Evolutionary conservation across 2,888 invertebrate genomes (phyloP), one percentile per base, ranked within the genome.

Genomic region (Macropis europaea): DNA sequence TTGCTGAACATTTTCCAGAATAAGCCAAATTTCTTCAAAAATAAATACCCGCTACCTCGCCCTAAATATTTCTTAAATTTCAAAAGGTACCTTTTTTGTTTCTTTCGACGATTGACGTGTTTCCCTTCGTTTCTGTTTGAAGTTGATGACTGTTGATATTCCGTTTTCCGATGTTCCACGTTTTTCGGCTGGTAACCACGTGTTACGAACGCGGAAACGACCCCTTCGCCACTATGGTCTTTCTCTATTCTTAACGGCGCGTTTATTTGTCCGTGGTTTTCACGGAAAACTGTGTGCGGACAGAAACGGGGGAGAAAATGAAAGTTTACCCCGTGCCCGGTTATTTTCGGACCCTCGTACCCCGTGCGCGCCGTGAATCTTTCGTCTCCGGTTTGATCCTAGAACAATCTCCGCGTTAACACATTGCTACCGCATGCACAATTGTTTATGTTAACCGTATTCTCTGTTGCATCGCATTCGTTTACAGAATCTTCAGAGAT

Each of bases 231-330:
- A 17, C 42, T 52, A 47, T 57, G 36, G 36, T 54, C 32, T 73
- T 63, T 63, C 56, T 76, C 76, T 76, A 76, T 76, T 76, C 75
- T 75, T 75, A 66, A 74, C 76, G 28, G 32, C 50, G 11, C 57
- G 76, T 72, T 76, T 76, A 72, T 76, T 76, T 76, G 43, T 63
- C 63, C 70, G 50, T 24, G 50, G 66, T 60, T 59, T 70, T 66
- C 70, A 61, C 34, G 70, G 62, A 40, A 64, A 69, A 68, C 42
- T 11, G 34, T 52, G 36, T 47, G 47, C 32, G 47, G 28, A 43
- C 22, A 34, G 48, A 34, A 24, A 40, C 45, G 30, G 7, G 64
- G 67, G 45, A 63, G 72, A 72, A 72, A 68, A 62, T 48, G 68
- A 47, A 54, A 50, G 76, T 75, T 71, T 70, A 66, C 56, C 61